Percentiles rank a stretch among this genome's conserved stretches.
These are phyloP conservation scores for Oreochromis tanganicae DNA, from an alignment of 2,113 vertebrate species.

Conservation along the genomic window DNA sequence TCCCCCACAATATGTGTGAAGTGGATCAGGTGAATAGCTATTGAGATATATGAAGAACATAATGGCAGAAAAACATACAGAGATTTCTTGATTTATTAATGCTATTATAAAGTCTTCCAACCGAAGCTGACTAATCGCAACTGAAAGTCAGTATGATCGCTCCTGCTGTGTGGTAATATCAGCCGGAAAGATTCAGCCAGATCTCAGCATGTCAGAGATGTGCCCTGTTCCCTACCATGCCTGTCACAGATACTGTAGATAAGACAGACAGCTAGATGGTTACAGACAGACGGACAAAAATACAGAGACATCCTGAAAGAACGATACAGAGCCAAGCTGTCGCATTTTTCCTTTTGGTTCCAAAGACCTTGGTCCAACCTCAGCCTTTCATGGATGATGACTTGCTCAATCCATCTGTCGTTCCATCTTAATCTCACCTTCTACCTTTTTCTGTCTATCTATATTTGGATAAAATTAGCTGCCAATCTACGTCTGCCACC, in stretches of 20 bases:
- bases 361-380: not conserved
- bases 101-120: not conserved
- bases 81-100: not conserved
- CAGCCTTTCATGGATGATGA: not conserved
- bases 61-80: not conserved
- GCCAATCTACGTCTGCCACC: not conserved
- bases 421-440: not conserved
- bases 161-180: not conserved
- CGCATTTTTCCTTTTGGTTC: not conserved
- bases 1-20: not conserved
- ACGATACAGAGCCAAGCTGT: not conserved
- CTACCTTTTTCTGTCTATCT: not conserved
- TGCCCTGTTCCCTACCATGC: not conserved
- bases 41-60: not conserved
- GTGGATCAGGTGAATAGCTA: not conserved
- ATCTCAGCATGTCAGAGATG: not conserved
- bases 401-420: not conserved
- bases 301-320: not conserved
- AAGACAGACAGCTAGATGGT: not conserved
- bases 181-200: not conserved
- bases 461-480: not conserved
- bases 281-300: slow-evolving; percentile 1
- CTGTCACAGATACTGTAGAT: not conserved
- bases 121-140: not conserved
- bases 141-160: not conserved